Percentiles rank a stretch among this genome's conserved stretches.
Evolutionary conservation across 2,888 invertebrate species (phyloP).

Genomic region (Melanchra persicariae): DNA sequence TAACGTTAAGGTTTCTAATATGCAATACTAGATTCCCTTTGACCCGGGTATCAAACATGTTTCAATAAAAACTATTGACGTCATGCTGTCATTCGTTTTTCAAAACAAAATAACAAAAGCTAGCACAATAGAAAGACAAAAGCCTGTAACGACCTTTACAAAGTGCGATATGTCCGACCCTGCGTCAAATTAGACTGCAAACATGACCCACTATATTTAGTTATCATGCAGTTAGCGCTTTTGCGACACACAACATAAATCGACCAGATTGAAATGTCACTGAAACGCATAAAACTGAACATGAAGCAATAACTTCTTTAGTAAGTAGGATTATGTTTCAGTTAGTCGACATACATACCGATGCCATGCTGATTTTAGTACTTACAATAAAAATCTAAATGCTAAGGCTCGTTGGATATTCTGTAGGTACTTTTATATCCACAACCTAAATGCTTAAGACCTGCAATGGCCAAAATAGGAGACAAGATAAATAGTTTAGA

Average conservation of each 20-base stretch:
- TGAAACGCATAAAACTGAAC: neutral
- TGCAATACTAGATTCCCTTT: too few relatives aligned
- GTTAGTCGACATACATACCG: conserved; percentile 36
- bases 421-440: conserved; percentile 7
- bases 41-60: neutral
- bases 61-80: neutral
- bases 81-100: neutral
- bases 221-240: conserved; percentile 71
- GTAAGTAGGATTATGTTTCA: conserved; percentile 26
- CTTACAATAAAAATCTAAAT: conserved; percentile 16
- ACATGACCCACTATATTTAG: conserved; percentile 65
- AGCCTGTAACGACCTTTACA: conserved; percentile 1
- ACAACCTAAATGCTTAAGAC: conserved; percentile 13
- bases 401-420: conserved; percentile 4
- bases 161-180: conserved; percentile 24
- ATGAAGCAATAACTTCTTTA: neutral
- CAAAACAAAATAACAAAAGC: neutral
- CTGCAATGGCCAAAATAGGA: conserved; percentile 10
- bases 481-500: neutral
- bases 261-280: conserved; percentile 17
- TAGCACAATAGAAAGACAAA: conserved; percentile 9
- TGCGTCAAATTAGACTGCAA: conserved; percentile 39
- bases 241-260: conserved; percentile 55
- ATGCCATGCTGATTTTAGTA: conserved; percentile 21
- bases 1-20: too few relatives aligned